Evolutionary conservation across 2,888 invertebrate genomes (phyloP).

Genomic region (Crocallis elinguaria): DNA sequence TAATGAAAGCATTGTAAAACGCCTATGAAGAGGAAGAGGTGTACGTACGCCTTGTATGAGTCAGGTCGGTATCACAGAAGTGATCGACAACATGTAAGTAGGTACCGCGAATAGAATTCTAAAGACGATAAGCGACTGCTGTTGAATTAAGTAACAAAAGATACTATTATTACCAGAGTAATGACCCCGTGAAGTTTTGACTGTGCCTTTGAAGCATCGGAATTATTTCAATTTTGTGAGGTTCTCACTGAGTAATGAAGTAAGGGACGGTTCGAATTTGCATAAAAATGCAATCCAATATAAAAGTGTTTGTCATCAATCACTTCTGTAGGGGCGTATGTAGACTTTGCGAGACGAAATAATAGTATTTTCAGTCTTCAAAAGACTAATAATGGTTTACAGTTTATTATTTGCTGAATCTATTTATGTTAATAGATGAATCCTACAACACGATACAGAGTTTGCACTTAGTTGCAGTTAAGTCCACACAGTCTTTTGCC

Average conservation of each 20-base stretch:
- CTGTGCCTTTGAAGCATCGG: not conserved
- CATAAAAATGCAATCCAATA: not conserved
- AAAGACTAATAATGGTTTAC: too few relatives aligned
- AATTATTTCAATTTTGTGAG: conserved; percentile 2
- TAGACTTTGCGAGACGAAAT: not conserved
- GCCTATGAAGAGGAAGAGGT: conserved; percentile 9
- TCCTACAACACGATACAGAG: too few relatives aligned
- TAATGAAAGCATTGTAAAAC: conserved; percentile 9
- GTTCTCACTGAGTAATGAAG: not conserved
- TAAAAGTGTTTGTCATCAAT: not conserved
- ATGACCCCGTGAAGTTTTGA: conserved; percentile 26
- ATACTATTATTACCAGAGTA: conserved; percentile 17
- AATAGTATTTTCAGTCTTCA: not conserved
- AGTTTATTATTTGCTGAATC: too few relatives aligned
- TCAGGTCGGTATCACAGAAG: conserved; percentile 11
- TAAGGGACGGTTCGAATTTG: not conserved
- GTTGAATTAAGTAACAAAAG: conserved; percentile 30
- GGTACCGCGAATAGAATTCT: conserved; percentile 20
- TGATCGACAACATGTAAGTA: conserved; percentile 18
- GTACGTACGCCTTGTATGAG: conserved; percentile 9
- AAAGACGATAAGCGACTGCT: conserved; percentile 27
- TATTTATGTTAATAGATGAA: too few relatives aligned
- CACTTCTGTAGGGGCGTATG: not conserved
- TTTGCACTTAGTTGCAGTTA: too few relatives aligned
- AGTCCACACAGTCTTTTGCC: not conserved